phyloP scores from a whole-genome alignment of 2,888 invertebrate species.

The Noctua comes region DNA sequence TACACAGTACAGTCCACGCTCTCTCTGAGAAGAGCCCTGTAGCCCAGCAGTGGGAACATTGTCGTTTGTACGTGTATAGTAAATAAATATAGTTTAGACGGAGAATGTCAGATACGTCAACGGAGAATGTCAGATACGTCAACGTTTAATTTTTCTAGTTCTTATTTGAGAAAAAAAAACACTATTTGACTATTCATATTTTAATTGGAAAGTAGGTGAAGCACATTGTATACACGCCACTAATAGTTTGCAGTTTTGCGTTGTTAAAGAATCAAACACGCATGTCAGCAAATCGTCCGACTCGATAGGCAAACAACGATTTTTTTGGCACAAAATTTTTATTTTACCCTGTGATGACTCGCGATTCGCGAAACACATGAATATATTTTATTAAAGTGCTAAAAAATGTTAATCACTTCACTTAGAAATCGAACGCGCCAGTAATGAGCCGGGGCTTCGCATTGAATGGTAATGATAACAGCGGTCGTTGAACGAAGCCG shows the following conservation, averaged over 20 bases:
- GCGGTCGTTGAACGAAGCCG: conserved; percentile 86
- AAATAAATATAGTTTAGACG: background rate
- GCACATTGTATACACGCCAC: conserved; percentile 27
- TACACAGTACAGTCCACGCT: background rate
- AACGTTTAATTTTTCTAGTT: background rate
- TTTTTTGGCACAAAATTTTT: conserved; percentile 29
- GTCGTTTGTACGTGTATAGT: background rate
- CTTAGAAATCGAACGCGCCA: conserved; percentile 67
- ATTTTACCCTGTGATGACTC: conserved; percentile 22
- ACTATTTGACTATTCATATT: conserved; percentile 15
- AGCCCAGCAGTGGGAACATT: background rate
- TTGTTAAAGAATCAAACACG: conserved; percentile 46
- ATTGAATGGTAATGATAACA: conserved; percentile 87
- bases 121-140: background rate
- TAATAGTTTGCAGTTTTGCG: conserved; percentile 40
- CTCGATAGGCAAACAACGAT: conserved; percentile 24
- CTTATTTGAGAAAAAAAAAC: background rate
- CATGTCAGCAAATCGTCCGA: conserved; percentile 29
- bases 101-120: background rate
- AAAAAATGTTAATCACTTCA: conserved; percentile 65
- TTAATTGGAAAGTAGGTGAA: conserved; percentile 52
- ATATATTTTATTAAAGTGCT: conserved; percentile 27
- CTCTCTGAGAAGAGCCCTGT: background rate
- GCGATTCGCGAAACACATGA: conserved; percentile 28
- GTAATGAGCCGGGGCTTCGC: conserved; percentile 76